Conservation (phyloP, 2,113 vertebrate genomes). For the Grammomys surdaster region DNA sequence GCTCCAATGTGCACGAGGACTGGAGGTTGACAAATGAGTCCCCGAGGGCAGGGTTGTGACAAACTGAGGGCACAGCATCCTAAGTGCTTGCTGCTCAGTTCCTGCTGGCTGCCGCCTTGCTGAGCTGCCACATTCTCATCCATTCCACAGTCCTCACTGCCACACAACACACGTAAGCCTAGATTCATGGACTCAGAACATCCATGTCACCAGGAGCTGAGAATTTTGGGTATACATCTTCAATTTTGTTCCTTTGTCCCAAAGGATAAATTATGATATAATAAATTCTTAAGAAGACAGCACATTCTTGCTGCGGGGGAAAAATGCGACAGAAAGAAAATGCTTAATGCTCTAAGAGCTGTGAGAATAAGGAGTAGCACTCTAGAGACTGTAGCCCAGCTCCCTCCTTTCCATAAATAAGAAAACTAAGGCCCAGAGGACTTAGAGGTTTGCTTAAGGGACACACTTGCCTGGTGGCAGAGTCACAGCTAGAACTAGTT, state of each 20-base stretch:
- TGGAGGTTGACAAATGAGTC: slow-evolving; percentile 21
- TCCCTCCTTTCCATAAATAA: slow-evolving; percentile 34
- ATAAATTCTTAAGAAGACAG: slow-evolving; percentile 60
- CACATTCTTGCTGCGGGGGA: slow-evolving; percentile 34
- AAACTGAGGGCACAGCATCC: neutral
- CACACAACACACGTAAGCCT: neutral
- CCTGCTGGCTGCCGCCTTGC: neutral
- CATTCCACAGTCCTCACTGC: neutral
- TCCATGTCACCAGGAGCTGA: neutral
- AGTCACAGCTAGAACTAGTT: slow-evolving; percentile 5
- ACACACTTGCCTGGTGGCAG: neutral
- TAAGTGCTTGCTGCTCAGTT: neutral
- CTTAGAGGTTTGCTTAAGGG: slow-evolving; percentile 18
- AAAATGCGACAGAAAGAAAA: slow-evolving; percentile 47
- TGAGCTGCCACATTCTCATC: too few species aligned
- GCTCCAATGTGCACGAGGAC: neutral
- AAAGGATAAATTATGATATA: slow-evolving; percentile 55
- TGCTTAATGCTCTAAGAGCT: slow-evolving; percentile 22
- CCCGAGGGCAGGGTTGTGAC: neutral
- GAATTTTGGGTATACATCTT: slow-evolving; percentile 52
- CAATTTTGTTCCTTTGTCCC: slow-evolving; percentile 40
- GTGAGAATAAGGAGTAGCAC: neutral
- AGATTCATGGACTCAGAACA: neutral
- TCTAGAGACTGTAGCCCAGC: neutral
- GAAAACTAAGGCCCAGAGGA: slow-evolving; percentile 48